A percentile compares a stretch with the other conserved stretches of the same genome.
phyloP scores from a whole-genome alignment of 2,888 invertebrate species.

The Zelleria hepariella region DNA sequence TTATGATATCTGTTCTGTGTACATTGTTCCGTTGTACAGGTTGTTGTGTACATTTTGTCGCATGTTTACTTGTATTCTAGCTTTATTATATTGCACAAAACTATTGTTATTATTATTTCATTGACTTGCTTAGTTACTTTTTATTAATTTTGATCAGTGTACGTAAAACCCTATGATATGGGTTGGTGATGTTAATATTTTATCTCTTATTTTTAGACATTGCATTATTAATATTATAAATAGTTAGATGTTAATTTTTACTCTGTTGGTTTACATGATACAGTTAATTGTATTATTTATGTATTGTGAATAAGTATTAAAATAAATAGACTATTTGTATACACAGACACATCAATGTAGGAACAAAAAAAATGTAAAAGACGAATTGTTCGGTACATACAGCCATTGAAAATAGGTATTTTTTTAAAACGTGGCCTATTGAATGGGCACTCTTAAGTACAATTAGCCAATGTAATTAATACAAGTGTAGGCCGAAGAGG shows the following conservation, averaged over 20 bases:
- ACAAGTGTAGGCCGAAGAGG: constrained; percentile 21
- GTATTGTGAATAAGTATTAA: constrained; percentile 44
- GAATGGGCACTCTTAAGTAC: constrained; percentile 9
- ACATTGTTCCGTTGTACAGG: constrained; percentile 47
- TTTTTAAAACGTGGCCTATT: background rate
- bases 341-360: constrained; percentile 19
- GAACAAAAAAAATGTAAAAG: constrained; percentile 17
- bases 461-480: constrained; percentile 16
- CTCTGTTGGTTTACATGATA: constrained; percentile 17
- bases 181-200: background rate
- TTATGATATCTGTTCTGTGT: constrained; percentile 27
- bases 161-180: constrained; percentile 2
- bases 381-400: background rate
- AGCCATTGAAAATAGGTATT: background rate
- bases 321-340: constrained; percentile 34
- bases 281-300: constrained; percentile 38
- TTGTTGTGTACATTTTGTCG: constrained; percentile 42
- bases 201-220: constrained; percentile 21
- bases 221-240: constrained; percentile 21
- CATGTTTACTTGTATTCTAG: constrained; percentile 46
- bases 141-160: background rate
- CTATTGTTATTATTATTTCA: constrained; percentile 9
- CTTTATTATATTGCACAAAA: constrained; percentile 40
- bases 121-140: background rate
- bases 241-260: constrained; percentile 19